A percentile compares a stretch with the other conserved stretches of the same genome.
Conservation (phyloP, 1,140 invertebrate genomes). For the Drosophila ficusphila region DNA sequence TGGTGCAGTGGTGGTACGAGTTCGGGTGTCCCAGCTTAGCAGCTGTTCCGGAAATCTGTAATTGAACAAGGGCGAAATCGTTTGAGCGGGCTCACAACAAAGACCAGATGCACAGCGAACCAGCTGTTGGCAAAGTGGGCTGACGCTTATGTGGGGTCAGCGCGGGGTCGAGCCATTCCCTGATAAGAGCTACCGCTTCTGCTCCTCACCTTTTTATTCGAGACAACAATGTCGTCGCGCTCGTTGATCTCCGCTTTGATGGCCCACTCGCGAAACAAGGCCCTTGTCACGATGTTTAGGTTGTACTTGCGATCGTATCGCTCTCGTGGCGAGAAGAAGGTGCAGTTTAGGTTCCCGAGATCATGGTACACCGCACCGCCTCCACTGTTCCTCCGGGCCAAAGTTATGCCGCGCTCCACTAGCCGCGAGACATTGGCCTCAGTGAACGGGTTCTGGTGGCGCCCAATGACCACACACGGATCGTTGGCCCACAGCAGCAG, state of each 20-base stretch:
- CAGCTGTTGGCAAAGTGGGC: slow-evolving; percentile 10
- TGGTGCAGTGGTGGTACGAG: slow-evolving; percentile 97
- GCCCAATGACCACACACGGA: slow-evolving; percentile 97
- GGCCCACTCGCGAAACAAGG: slow-evolving; percentile 91
- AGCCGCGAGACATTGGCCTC: slow-evolving; percentile 92
- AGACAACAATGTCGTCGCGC: slow-evolving; percentile 93
- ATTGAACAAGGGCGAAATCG: slow-evolving; percentile 5
- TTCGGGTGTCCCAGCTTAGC: slow-evolving; percentile 93
- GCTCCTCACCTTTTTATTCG: slow-evolving; percentile 88
- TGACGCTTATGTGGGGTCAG: slow-evolving; percentile 27
- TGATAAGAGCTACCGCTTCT: slow-evolving; percentile 35
- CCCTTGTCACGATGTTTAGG: slow-evolving; percentile 92
- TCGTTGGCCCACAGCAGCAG: slow-evolving; percentile 96
- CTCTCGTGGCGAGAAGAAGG: slow-evolving; percentile 93
- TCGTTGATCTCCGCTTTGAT: slow-evolving; percentile 90
- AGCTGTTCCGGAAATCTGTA: slow-evolving; percentile 94
- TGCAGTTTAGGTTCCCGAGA: slow-evolving; percentile 95
- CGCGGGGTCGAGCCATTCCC: slow-evolving; percentile 28
- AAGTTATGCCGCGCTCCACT: slow-evolving; percentile 87
- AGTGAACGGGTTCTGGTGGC: slow-evolving; percentile 98
- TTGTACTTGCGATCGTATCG: slow-evolving; percentile 93
- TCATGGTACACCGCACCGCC: slow-evolving; percentile 99
- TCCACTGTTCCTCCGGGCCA: slow-evolving; percentile 96
- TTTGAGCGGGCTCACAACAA: slow-evolving; percentile 1
- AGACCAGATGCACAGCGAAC: slow-evolving; percentile 20